Evolutionary conservation across 1,140 invertebrate genomes (phyloP).

Genomic region (Coptotermes formosanus): DNA sequence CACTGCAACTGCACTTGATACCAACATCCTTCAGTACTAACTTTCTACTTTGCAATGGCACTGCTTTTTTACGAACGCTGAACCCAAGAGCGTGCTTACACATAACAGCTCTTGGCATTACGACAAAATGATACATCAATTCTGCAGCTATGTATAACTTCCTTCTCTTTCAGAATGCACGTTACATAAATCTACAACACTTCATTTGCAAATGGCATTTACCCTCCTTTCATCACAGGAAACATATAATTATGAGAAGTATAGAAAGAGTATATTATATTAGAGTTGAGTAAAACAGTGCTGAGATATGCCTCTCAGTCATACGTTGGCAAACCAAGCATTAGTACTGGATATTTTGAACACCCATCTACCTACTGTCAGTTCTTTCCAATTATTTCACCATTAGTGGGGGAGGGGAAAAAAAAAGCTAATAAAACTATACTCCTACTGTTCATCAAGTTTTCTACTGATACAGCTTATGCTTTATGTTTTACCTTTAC

Average conservation of each 20-base stretch:
- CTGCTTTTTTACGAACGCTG: background rate
- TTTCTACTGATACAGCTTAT: background rate
- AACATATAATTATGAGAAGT: background rate
- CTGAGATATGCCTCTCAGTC: background rate
- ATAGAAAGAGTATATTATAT: background rate
- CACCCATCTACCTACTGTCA: background rate
- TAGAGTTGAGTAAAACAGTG: background rate
- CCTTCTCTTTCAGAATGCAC: background rate
- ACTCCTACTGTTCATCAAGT: background rate
- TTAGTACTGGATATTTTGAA: background rate
- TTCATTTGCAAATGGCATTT: background rate
- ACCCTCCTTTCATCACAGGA: background rate
- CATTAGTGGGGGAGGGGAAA: background rate
- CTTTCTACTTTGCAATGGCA: background rate
- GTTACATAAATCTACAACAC: slow-evolving; percentile 2
- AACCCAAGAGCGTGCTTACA: background rate
- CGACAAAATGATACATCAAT: background rate
- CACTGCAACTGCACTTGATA: background rate
- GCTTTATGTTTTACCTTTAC: background rate
- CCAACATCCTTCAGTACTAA: background rate
- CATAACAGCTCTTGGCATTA: background rate
- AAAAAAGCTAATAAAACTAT: background rate
- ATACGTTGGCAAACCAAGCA: background rate
- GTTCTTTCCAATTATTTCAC: background rate
- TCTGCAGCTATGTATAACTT: background rate